A percentile compares a stretch with the other conserved stretches of the same genome.
Conservation (phyloP, 2,888 invertebrate species). For the Phyllotreta striolata region DNA sequence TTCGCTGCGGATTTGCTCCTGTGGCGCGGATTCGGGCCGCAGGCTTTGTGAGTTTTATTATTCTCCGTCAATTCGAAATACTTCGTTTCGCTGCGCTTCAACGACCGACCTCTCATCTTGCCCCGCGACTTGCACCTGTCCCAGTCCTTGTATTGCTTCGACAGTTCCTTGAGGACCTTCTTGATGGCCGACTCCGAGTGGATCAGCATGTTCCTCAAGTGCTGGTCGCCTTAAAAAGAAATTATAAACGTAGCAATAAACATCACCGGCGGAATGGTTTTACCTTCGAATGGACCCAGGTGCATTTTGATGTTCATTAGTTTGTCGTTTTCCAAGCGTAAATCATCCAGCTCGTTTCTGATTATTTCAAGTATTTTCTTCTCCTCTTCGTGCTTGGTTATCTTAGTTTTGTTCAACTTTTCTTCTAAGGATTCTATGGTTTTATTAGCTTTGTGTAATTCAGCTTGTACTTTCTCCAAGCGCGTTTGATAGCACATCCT, state of each 20-base stretch:
- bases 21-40: too few species aligned
- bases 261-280: too few species aligned
- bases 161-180: constrained; percentile 53
- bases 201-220: constrained; percentile 53
- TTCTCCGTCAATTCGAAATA: too few species aligned
- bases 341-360: constrained; percentile 44
- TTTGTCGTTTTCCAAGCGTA: constrained; percentile 47
- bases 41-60: too few species aligned
- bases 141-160: constrained; percentile 51
- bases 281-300: constrained; percentile 44
- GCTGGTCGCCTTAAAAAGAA: constrained; percentile 47
- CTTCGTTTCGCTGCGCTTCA: too few species aligned
- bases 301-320: constrained; percentile 47
- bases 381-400: constrained; percentile 36
- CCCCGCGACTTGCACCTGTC: constrained; percentile 33
- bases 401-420: constrained; percentile 39
- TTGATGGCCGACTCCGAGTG: constrained; percentile 56
- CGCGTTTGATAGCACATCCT: constrained; percentile 49
- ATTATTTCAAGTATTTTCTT: constrained; percentile 38
- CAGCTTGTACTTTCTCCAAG: constrained; percentile 47
- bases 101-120: too few species aligned
- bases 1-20: too few species aligned
- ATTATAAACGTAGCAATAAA: too few species aligned
- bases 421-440: constrained; percentile 42
- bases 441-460: constrained; percentile 41